Evolutionary conservation across 2,888 invertebrate species (phyloP).

Genomic region (Plusia festucae): DNA sequence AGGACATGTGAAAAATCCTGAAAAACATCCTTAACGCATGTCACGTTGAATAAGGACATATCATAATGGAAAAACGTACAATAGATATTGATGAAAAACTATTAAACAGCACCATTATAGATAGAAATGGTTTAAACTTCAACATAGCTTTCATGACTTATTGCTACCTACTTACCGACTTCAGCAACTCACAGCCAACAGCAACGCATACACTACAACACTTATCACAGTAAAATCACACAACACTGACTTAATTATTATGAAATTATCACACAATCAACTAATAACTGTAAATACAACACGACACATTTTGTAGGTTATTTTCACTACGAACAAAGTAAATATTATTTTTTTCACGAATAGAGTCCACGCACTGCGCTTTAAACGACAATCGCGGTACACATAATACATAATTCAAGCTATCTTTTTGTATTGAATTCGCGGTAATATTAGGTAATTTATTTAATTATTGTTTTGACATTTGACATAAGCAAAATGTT

Average conservation of each 20-base stretch:
- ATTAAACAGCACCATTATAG: background rate
- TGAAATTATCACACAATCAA: slow-evolving; percentile 26
- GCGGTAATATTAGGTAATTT: slow-evolving; percentile 19
- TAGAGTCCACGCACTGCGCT: background rate
- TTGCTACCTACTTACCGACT: slow-evolving; percentile 55
- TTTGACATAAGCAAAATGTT: slow-evolving; percentile 60
- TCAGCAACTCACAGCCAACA: slow-evolving; percentile 12
- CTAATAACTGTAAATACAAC: slow-evolving; percentile 28
- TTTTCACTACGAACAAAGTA: slow-evolving; percentile 19
- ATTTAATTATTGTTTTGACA: slow-evolving; percentile 58
- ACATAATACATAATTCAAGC: background rate
- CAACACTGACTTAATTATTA: slow-evolving; percentile 23
- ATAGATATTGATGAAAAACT: background rate
- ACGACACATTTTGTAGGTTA: slow-evolving; percentile 55
- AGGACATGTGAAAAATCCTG: background rate
- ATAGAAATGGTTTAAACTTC: background rate
- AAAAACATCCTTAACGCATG: background rate
- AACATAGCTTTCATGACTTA: slow-evolving; percentile 41
- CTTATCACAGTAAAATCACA: slow-evolving; percentile 17
- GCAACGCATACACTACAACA: slow-evolving; percentile 22
- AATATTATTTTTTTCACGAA: background rate
- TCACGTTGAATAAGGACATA: background rate
- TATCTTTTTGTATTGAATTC: slow-evolving; percentile 17
- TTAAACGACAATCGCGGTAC: background rate
- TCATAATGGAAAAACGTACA: background rate